Conservation (phyloP, 2,797 vertebrate species). For the Chrosomus eos region DNA sequence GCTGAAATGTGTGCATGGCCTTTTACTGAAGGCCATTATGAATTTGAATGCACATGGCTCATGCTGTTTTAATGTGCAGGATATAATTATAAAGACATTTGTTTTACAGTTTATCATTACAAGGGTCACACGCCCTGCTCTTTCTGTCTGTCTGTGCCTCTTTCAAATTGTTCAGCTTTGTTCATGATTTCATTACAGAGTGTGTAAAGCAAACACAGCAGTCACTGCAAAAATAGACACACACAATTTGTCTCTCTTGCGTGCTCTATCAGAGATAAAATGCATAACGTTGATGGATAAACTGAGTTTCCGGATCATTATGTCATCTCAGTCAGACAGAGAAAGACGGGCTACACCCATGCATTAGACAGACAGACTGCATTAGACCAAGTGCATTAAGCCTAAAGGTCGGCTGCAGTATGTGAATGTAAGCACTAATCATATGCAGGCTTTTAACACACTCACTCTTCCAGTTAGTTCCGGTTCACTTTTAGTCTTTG, state of each 20-base stretch:
- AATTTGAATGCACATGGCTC: not conserved
- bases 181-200: not conserved
- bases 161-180: not conserved
- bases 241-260: not conserved
- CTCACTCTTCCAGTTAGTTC: constrained; percentile 43
- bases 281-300: constrained; percentile 26
- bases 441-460: constrained; percentile 55
- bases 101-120: not conserved
- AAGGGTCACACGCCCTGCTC: not conserved
- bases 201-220: constrained; percentile 7
- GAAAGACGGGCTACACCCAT: constrained; percentile 33
- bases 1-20: not conserved
- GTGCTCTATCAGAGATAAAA: constrained; percentile 1
- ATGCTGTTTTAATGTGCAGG: constrained; percentile 25
- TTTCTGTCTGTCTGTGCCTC: not conserved
- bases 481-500: constrained; percentile 47
- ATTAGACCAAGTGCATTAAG: constrained; percentile 47
- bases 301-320: constrained; percentile 32
- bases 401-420: constrained; percentile 28
- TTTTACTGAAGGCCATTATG: constrained; percentile 19
- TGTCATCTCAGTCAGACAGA: constrained; percentile 30
- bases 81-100: constrained; percentile 3
- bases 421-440: constrained; percentile 34
- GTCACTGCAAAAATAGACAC: constrained; percentile 23
- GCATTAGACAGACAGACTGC: constrained; percentile 40